A percentile compares a stretch with the other conserved stretches of the same genome.
Conservation (phyloP, 1,140 invertebrate genomes). For the Neodiprion virginianus region DNA sequence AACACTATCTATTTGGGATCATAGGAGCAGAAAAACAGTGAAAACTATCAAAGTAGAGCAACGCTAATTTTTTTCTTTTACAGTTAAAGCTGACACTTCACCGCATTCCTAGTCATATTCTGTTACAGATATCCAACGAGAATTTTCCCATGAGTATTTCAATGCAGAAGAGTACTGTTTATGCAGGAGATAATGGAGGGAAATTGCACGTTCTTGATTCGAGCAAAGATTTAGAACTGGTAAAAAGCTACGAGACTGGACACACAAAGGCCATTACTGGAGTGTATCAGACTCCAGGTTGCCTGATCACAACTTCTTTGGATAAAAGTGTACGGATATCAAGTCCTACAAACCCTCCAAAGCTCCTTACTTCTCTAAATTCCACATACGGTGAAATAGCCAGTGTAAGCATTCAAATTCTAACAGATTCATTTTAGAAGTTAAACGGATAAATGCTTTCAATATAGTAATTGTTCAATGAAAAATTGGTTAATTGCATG, state of each 20-base stretch:
- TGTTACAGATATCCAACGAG: conserved; percentile 43
- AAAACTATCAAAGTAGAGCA: conserved; percentile 43
- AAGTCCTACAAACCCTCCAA: conserved; percentile 52
- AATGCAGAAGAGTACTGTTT: conserved; percentile 42
- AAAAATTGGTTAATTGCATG: conserved; percentile 15
- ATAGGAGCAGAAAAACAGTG: conserved; percentile 39
- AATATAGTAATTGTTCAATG: conserved; percentile 8
- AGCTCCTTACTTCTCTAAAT: conserved; percentile 36
- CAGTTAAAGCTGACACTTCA: conserved; percentile 6
- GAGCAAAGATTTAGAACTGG: conserved; percentile 43
- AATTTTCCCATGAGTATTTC: conserved; percentile 51
- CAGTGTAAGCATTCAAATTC: conserved; percentile 41
- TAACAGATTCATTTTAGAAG: background rate
- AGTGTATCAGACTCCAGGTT: conserved; percentile 42
- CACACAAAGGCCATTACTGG: conserved; percentile 51
- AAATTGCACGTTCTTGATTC: conserved; percentile 49
- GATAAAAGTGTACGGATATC: conserved; percentile 51
- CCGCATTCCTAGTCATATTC: background rate
- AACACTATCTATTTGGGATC: conserved; percentile 53
- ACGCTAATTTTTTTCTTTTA: background rate
- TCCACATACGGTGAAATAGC: conserved; percentile 48
- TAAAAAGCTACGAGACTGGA: conserved; percentile 44
- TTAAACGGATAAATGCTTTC: background rate
- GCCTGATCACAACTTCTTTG: conserved; percentile 51
- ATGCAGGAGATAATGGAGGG: conserved; percentile 48